Evolutionary conservation across 1,140 invertebrate species (phyloP).

Genomic region (Nasonia longicornis): DNA sequence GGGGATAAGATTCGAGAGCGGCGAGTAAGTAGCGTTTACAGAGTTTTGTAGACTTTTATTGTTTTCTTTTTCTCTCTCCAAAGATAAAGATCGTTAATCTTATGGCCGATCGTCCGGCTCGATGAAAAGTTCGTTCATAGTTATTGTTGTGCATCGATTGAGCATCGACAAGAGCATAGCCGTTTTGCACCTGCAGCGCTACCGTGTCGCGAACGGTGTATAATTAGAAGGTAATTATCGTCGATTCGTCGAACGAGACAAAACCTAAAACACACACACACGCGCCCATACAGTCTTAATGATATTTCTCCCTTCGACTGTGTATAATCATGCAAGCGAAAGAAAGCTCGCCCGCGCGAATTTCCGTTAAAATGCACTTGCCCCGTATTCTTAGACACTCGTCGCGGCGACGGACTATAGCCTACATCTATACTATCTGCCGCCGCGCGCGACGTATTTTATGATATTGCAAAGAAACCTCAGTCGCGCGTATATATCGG

Average conservation of each 20-base stretch:
- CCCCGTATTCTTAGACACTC: neutral
- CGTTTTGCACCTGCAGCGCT: no score
- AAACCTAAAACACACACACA: neutral
- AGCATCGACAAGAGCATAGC: no score
- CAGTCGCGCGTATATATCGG: neutral
- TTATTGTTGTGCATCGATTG: no score
- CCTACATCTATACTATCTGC: neutral
- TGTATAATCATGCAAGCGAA: slow-evolving; percentile 9
- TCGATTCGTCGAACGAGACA: neutral
- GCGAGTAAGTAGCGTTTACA: neutral
- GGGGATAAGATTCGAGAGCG: slow-evolving; percentile 17
- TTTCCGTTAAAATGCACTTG: neutral
- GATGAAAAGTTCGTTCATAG: neutral
- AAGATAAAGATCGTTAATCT: neutral
- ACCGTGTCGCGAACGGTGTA: no score
- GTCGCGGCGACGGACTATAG: neutral
- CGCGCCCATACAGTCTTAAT: neutral
- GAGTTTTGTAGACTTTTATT: neutral
- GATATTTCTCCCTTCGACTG: neutral
- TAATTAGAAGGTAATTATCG: neutral
- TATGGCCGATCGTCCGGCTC: no score
- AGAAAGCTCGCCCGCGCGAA: neutral
- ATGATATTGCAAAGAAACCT: slow-evolving; percentile 17
- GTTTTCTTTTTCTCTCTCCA: neutral
- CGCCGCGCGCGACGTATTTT: neutral